These are phyloP conservation scores for Hylyphantes graminicola DNA, from an alignment of 1,140 invertebrate genomes.

Conservation along the genomic window DNA sequence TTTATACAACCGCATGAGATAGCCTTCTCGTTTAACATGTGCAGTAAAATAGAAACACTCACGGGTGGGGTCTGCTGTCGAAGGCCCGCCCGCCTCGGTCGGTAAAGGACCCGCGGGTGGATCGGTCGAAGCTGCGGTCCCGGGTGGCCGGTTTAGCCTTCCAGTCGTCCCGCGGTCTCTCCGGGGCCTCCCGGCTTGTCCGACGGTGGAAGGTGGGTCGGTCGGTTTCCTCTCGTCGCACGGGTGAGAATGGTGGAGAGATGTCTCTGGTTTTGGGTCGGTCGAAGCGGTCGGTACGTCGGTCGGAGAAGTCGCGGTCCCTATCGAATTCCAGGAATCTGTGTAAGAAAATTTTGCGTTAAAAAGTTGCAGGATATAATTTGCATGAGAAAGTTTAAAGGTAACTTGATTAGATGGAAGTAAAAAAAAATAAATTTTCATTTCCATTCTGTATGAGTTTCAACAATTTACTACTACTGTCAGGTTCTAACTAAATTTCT, in stretches of 20 bases:
- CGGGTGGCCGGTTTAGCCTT: conserved; percentile 8
- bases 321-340: conserved; percentile 35
- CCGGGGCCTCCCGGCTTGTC: conserved; percentile 19
- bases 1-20: too few species aligned
- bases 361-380: too few species aligned
- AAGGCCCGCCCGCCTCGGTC: conserved; percentile 23
- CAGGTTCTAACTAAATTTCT: too few species aligned
- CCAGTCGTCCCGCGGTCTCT: conserved; percentile 38
- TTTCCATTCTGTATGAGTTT: too few species aligned
- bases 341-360: not conserved
- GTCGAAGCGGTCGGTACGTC: conserved; percentile 35
- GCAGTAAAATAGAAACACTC: too few species aligned
- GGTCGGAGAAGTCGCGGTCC: conserved; percentile 29
- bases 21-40: too few species aligned
- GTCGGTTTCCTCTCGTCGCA: conserved; percentile 1
- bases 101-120: conserved; percentile 1
- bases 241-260: conserved; percentile 27
- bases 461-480: too few species aligned
- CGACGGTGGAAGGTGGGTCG: conserved; percentile 30
- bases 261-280: conserved; percentile 33
- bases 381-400: too few species aligned
- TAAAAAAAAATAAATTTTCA: too few species aligned
- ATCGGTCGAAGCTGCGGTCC: conserved; percentile 34
- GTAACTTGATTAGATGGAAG: too few species aligned
- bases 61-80: conserved; percentile 33